phyloP scores from a whole-genome alignment of 2,113 vertebrate genomes.

The Grammomys dolichurus region DNA sequence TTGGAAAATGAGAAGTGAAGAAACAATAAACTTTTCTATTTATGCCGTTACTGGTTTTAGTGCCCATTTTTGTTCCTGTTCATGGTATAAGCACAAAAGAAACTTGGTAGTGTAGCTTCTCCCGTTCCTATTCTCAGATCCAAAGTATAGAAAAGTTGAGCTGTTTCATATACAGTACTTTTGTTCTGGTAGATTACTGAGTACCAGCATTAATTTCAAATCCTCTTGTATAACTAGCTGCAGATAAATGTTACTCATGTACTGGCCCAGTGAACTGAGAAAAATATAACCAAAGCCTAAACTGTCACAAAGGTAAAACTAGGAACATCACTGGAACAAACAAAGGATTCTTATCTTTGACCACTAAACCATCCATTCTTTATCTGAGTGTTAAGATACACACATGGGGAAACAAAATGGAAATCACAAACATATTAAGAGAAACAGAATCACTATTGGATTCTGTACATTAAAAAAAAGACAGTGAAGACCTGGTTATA shows the following conservation, averaged over 20 bases:
- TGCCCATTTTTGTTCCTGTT: background rate
- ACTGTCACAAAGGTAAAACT: background rate
- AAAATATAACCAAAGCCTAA: background rate
- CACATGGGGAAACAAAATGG: background rate
- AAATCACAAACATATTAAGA: background rate
- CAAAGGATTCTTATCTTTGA: background rate
- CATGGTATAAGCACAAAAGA: background rate
- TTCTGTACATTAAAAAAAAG: background rate
- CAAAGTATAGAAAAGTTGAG: background rate
- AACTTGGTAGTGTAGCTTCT: background rate
- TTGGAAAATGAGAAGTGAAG: background rate
- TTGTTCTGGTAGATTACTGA: background rate
- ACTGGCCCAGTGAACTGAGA: background rate
- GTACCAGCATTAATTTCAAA: background rate
- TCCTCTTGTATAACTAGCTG: background rate
- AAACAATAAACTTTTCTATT: background rate
- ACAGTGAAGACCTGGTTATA: background rate
- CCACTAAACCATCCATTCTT: background rate
- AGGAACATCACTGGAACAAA: background rate
- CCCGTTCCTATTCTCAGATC: background rate
- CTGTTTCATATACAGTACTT: background rate
- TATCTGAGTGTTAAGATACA: background rate
- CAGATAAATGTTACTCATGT: background rate
- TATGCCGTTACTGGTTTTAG: background rate
- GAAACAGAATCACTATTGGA: background rate